Percentiles rank a stretch among this genome's conserved stretches.
Evolutionary conservation across 2,113 vertebrate genomes (phyloP).

Genomic region (Grus americana): DNA sequence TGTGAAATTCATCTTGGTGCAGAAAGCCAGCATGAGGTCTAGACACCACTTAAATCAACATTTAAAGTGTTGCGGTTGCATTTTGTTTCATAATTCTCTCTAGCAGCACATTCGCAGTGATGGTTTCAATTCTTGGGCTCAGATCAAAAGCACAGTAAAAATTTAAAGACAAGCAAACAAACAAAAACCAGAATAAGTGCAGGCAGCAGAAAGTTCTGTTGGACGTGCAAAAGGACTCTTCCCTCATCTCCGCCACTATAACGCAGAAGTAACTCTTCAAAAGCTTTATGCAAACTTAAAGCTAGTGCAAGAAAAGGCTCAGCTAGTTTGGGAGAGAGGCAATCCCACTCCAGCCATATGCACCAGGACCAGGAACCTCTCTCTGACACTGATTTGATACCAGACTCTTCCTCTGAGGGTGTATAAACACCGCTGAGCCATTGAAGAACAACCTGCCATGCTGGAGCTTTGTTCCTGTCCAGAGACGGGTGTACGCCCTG

Average conservation of each 20-base stretch:
- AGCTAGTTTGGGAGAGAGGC: neutral
- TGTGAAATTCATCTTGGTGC: constrained; percentile 6
- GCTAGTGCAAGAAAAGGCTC: neutral
- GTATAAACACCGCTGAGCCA: neutral
- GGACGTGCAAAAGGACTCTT: neutral
- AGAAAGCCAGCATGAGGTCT: constrained; percentile 50
- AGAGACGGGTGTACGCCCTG: neutral
- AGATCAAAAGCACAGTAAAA: constrained; percentile 54
- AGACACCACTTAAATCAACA: constrained; percentile 51
- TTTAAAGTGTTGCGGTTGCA: constrained; percentile 47
- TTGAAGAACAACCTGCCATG: neutral
- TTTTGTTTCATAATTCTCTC: constrained; percentile 42
- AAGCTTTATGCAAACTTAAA: neutral
- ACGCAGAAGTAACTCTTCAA: neutral
- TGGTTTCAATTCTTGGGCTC: constrained; percentile 38
- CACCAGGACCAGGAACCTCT: neutral
- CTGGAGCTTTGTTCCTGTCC: neutral
- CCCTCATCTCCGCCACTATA: accelerated
- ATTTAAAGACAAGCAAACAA: constrained; percentile 48
- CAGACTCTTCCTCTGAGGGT: neutral
- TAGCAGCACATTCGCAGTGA: constrained; percentile 22
- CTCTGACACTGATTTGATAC: neutral
- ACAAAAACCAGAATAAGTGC: neutral
- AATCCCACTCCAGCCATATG: neutral
- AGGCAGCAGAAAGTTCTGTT: constrained; percentile 2